Conservation (phyloP, 2,797 vertebrate species). For the Poecilia velifera region DNA sequence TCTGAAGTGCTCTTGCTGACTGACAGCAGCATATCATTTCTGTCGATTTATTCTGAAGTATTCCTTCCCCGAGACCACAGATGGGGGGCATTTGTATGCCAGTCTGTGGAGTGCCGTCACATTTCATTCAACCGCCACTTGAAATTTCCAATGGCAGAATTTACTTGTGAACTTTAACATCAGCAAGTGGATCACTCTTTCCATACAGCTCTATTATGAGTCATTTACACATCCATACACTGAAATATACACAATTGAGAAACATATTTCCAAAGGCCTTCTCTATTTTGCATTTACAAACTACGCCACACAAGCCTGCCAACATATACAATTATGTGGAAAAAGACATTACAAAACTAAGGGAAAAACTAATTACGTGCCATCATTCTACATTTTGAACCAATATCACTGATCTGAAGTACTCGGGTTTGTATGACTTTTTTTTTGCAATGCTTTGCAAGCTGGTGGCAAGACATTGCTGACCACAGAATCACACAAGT, state of each 20-base stretch:
- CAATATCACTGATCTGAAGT: not conserved
- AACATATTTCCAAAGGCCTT: not conserved
- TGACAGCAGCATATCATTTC: slow-evolving; percentile 58
- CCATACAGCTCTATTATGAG: slow-evolving; percentile 14
- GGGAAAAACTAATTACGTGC: not conserved
- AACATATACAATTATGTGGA: not conserved
- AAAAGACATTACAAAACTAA: not conserved
- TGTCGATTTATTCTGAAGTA: slow-evolving; percentile 62
- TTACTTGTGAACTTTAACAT: slow-evolving; percentile 31
- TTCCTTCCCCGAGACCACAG: slow-evolving; percentile 49
- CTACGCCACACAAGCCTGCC: not conserved
- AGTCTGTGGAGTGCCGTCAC: slow-evolving; percentile 51
- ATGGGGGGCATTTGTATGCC: slow-evolving; percentile 47
- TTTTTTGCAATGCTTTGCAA: not conserved
- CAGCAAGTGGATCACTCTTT: slow-evolving; percentile 29
- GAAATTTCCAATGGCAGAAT: slow-evolving; percentile 37
- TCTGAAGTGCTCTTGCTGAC: slow-evolving; percentile 58
- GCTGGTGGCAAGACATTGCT: not conserved
- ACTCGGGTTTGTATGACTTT: not conserved
- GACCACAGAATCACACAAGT: not conserved
- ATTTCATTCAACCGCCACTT: slow-evolving; percentile 57
- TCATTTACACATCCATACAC: slow-evolving; percentile 5
- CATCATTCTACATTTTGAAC: not conserved
- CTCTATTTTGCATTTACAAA: slow-evolving; percentile 14
- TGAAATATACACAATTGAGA: not conserved